phyloP scores from a whole-genome alignment of 2,797 vertebrate species.

The Sebastes cheni region DNA sequence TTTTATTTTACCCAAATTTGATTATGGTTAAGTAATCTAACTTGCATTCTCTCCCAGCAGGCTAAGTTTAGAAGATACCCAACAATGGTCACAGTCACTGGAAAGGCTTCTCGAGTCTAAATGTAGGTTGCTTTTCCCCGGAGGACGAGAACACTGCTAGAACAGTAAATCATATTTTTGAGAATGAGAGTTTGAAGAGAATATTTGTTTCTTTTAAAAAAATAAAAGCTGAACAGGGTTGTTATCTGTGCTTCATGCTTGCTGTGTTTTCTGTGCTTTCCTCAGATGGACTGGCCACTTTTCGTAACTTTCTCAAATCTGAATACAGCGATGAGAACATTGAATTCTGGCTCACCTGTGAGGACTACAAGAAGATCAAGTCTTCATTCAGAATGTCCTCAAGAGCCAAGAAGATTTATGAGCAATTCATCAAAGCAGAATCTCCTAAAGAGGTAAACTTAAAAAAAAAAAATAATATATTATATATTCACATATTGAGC shows the following conservation, averaged over 20 bases:
- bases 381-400: slow-evolving; percentile 83
- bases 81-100: slow-evolving; percentile 89
- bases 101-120: slow-evolving; percentile 87
- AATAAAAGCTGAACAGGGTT: background rate
- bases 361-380: slow-evolving; percentile 89
- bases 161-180: slow-evolving; percentile 32
- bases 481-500: background rate
- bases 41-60: slow-evolving; percentile 78
- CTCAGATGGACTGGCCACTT: slow-evolving; percentile 86
- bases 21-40: slow-evolving; percentile 61
- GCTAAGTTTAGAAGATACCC: slow-evolving; percentile 86
- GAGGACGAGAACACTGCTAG: slow-evolving; percentile 18
- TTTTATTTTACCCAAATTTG: slow-evolving; percentile 52
- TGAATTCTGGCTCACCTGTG: slow-evolving; percentile 91
- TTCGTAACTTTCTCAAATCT: slow-evolving; percentile 87
- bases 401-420: slow-evolving; percentile 88
- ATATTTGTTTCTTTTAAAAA: background rate
- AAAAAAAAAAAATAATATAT: background rate
- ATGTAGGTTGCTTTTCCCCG: slow-evolving; percentile 79
- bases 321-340: slow-evolving; percentile 92
- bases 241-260: background rate
- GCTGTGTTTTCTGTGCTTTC: slow-evolving; percentile 6
- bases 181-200: slow-evolving; percentile 14
- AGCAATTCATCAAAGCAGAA: slow-evolving; percentile 86
- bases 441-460: slow-evolving; percentile 88